Base-by-base conservation (phyloP, 2,797 vertebrate species). In the Girardinus metallicus region DNA sequence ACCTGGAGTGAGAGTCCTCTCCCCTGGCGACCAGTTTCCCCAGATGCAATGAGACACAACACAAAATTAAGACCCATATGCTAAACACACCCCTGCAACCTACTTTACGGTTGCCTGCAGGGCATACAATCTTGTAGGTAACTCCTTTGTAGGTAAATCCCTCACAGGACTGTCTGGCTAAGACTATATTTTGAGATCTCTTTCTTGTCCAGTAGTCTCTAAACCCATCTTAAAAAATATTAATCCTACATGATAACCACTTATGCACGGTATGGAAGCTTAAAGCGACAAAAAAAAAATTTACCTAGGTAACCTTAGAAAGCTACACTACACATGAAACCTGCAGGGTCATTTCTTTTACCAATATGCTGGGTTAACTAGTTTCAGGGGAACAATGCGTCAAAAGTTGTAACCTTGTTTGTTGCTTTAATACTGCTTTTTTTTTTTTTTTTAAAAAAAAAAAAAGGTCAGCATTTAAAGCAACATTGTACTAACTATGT, bases 1-100 rank as follows among this genome's bases (percentile, higher is more conserved):
- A 95, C 93, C 93, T 94, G 91, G 87, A 93, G 92, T 81, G 83
- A 89, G 86, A 92, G 86, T 73, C 77, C 74, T 81, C 91, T 93
- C 89, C 91, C 87, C 87, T 91, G 83, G 90, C 39, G 82, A 95
- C 91, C 89, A 75, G 79, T 84, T 92, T 86, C 81, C 13, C 86
- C 80, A 89, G 89, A 92, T 78, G 81, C 83, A 92, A 76, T 64
- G 49, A 85, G 86, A 92, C 78, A 80, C 62, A 89, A 87, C 74
- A 79, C 55, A 34, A 81, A 87, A 83, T 86, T 81, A 79, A 57
- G 84, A 71, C 71, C 55, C 74, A 81, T 53, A 55, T 64, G 77
- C 75, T 73, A 55, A 89, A 90, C 73, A 88, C 78, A 81, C 72
- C 68, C 74, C 39, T 44, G 66, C 36, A 62, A 72, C 29, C 6